These are phyloP conservation scores for Trachymyrmex septentrionalis DNA, from an alignment of 1,140 invertebrate genomes.

Conservation along the genomic window DNA sequence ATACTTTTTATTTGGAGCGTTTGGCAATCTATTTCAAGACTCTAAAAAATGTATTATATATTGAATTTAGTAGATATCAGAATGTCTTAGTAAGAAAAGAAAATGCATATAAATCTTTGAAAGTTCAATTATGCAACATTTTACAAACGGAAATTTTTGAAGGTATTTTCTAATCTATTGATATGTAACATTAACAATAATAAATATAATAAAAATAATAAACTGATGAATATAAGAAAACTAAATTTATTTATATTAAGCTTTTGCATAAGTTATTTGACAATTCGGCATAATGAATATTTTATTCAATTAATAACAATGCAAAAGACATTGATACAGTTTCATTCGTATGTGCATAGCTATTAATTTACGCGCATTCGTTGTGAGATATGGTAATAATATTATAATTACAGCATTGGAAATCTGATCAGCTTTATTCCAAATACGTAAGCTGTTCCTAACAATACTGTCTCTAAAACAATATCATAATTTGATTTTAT, in stretches of 20 bases:
- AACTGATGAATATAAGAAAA: not conserved
- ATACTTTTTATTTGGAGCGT: not conserved
- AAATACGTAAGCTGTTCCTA: not conserved
- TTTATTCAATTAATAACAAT: constrained; percentile 8
- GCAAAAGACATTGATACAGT: not conserved
- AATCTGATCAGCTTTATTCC: constrained; percentile 32
- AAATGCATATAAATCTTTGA: not conserved
- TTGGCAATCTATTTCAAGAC: not conserved
- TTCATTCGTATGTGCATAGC: not conserved
- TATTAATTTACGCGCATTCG: constrained; percentile 21
- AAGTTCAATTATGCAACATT: not conserved
- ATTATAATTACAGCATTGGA: constrained; percentile 24
- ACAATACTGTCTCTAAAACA: not conserved
- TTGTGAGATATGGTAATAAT: constrained; percentile 28
- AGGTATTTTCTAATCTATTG: not conserved
- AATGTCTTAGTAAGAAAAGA: not conserved
- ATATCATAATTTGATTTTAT: not conserved
- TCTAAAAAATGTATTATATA: not conserved
- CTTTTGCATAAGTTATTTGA: constrained; percentile 11
- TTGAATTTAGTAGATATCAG: not conserved
- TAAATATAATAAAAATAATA: no score
- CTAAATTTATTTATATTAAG: constrained; percentile 2
- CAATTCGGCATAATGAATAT: not conserved
- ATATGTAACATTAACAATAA: no score
- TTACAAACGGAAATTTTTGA: not conserved